These are phyloP conservation scores for Phasia obesa DNA, from an alignment of 2,888 invertebrate genomes.

Conservation along the genomic window DNA sequence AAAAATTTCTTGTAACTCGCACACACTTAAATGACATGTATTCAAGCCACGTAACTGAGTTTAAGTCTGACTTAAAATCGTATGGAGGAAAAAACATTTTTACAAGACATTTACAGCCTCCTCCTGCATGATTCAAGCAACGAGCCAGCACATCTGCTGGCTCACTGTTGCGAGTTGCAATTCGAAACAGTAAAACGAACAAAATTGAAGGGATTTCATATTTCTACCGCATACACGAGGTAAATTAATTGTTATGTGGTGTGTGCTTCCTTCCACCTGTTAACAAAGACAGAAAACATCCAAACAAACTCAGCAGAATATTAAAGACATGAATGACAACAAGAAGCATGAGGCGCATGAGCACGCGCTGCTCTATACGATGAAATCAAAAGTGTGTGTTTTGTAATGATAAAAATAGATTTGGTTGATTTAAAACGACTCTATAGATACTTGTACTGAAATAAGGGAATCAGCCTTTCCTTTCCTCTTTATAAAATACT, in stretches of 20 bases:
- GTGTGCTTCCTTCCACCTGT: slow-evolving; percentile 70
- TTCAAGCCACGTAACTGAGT: slow-evolving; percentile 33
- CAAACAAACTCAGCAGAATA: slow-evolving; percentile 30
- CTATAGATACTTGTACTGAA: not conserved
- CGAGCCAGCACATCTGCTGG: slow-evolving; percentile 53
- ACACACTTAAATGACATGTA: not conserved
- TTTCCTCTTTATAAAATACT: slow-evolving; percentile 8
- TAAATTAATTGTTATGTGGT: slow-evolving; percentile 62
- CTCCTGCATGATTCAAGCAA: slow-evolving; percentile 55
- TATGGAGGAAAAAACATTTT: slow-evolving; percentile 28
- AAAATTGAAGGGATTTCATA: slow-evolving; percentile 43
- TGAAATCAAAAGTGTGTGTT: slow-evolving; percentile 55
- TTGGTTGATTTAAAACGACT: slow-evolving; percentile 32
- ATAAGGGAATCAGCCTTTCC: not conserved
- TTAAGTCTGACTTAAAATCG: slow-evolving; percentile 36
- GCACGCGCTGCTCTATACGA: slow-evolving; percentile 43
- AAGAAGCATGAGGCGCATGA: slow-evolving; percentile 55
- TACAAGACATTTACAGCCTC: slow-evolving; percentile 55
- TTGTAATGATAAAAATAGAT: slow-evolving; percentile 63
- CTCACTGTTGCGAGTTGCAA: slow-evolving; percentile 9
- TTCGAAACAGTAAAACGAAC: not conserved
- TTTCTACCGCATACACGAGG: slow-evolving; percentile 12
- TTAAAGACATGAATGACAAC: slow-evolving; percentile 39
- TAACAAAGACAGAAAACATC: slow-evolving; percentile 27
- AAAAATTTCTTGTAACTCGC: slow-evolving; percentile 34